These are phyloP conservation scores for Chamaea fasciata DNA, from an alignment of 2,113 vertebrate species.

Conservation along the genomic window DNA sequence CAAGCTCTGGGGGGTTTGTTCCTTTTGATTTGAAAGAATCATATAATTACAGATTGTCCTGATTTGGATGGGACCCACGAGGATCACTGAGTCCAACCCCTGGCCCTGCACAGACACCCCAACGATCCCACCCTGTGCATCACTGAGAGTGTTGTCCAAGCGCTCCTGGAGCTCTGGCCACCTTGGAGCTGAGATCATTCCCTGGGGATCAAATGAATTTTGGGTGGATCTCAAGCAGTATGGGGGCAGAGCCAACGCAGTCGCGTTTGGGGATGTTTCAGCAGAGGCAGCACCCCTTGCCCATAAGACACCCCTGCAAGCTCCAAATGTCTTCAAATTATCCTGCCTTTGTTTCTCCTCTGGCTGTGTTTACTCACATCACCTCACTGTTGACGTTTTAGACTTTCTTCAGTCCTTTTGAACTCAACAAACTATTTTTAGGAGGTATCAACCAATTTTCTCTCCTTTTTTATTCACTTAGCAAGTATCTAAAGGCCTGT, in stretches of 20 bases:
- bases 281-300: background rate
- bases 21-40: background rate
- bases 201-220: background rate
- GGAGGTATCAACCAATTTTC: background rate
- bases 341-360: background rate
- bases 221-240: background rate
- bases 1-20: background rate
- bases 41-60: background rate
- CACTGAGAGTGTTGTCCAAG: background rate
- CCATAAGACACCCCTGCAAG: background rate
- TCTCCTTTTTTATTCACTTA: background rate
- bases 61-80: background rate
- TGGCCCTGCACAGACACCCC: background rate
- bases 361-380: background rate
- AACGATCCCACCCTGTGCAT: background rate
- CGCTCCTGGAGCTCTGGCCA: background rate
- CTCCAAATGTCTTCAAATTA: background rate
- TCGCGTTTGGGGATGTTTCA: rapidly evolving
- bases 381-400: background rate
- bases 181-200: rapidly evolving
- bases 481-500: background rate
- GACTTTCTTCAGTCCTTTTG: background rate
- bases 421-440: background rate
- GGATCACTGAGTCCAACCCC: background rate
- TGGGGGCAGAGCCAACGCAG: background rate